Evolutionary conservation across 2,888 invertebrate genomes (phyloP).

Genomic region (Andrena bicolor): DNA sequence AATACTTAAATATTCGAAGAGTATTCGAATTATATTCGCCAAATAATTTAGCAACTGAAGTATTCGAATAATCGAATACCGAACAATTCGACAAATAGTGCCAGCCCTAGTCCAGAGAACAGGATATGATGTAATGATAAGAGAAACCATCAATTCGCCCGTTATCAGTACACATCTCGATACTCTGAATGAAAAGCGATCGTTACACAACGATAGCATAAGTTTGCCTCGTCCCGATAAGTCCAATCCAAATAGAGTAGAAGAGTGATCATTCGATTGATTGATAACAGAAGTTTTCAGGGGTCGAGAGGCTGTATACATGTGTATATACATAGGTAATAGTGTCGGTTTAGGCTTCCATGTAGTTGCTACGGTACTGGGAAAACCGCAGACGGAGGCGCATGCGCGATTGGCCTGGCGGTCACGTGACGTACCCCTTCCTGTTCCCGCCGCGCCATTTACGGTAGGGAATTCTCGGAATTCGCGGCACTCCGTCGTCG

Average conservation of each 20-base stretch:
- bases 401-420: constrained; percentile 13
- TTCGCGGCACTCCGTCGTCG: constrained; percentile 63
- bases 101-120: not conserved
- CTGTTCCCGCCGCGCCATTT: constrained; percentile 72
- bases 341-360: not conserved
- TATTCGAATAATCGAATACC: no score
- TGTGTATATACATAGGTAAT: not conserved
- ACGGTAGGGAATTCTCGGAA: constrained; percentile 80
- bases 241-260: not conserved
- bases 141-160: not conserved
- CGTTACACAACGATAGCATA: not conserved
- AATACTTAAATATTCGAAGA: no score
- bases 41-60: no score
- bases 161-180: not conserved
- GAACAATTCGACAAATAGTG: no score
- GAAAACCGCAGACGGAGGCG: constrained; percentile 20
- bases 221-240: not conserved
- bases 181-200: not conserved
- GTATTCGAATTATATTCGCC: no score
- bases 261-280: not conserved
- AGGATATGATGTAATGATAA: constrained; percentile 12
- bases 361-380: constrained; percentile 18
- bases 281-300: constrained; percentile 1
- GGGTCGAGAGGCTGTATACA: not conserved
- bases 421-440: constrained; percentile 75